These are phyloP conservation scores for Rhagologus leucostigma DNA, from an alignment of 2,113 vertebrate species.

Conservation along the genomic window DNA sequence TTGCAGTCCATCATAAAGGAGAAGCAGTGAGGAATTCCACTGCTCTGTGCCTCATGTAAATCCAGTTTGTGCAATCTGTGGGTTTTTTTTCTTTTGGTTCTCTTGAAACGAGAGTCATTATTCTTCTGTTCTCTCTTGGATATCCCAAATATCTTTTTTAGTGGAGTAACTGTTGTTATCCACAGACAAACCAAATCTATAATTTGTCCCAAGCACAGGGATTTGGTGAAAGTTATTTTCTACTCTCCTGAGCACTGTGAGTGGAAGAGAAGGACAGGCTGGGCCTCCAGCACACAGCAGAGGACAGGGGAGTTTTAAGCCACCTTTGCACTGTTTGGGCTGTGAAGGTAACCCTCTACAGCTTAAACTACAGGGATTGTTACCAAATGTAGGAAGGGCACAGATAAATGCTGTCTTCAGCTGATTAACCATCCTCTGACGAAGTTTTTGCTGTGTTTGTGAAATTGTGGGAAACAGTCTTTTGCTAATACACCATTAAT, in stretches of 20 bases:
- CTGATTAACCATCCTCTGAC: not conserved
- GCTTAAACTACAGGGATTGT: not conserved
- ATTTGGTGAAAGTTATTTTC: not conserved
- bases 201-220: not conserved
- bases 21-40: not conserved
- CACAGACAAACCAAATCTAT: not conserved
- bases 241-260: not conserved
- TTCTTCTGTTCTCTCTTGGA: not conserved
- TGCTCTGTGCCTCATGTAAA: not conserved
- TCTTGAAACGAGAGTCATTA: not conserved
- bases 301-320: not conserved
- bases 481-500: conserved; percentile 48
- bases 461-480: not conserved
- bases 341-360: no score
- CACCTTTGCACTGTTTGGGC: not conserved
- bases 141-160: not conserved
- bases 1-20: not conserved
- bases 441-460: conserved; percentile 13
- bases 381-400: not conserved
- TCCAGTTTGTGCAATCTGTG: not conserved
- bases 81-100: not conserved
- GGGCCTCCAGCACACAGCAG: not conserved
- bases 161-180: not conserved
- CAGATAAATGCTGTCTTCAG: not conserved
- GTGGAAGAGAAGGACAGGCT: not conserved